Evolutionary conservation across 1,140 invertebrate species (phyloP), one percentile per base, ranked within the genome.

Genomic region (Drosophila orosa): DNA sequence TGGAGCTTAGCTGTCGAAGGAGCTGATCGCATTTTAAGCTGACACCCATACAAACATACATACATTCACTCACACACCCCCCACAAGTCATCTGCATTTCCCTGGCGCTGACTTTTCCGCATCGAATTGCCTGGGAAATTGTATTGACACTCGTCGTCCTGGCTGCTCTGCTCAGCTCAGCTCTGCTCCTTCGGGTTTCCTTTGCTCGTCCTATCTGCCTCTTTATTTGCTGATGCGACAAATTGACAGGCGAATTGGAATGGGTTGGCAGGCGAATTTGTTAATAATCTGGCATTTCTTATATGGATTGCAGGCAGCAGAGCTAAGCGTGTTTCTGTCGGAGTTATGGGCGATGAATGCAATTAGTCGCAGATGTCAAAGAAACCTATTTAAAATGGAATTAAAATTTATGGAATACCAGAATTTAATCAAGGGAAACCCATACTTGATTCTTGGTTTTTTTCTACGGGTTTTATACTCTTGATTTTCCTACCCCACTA

Each of bases 1-100:
- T 31, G 48, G 65, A 48, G 67, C 66, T 71, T 57, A 71, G 65
- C 63, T 84, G 80, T 80, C 80, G 72, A 15, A 35, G 50, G 31
- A 62, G 55, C 81, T 80, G 80, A 80, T 84, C 80, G 76, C 81
- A 76, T 84, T 83, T 82, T 65, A 65, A 82, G 78, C 74, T 87
- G 82, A 79, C 82, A 62, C 56, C 54, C 63, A 56, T 9, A 33
- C 17, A 33, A 1, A 13, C 25, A 50, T 59, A 72, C 82, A 58
- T 50, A 37, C 62, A 47, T 8, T n/a, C n/a, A 25, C 17, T 8
- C n/a, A 60, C 61, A 57, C 17, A 40, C 54, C 27, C 33, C 22
- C 29, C 44, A 42, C 27, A 37, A 74, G 69, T 62, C 58, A 37
- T 50, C 59, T 65, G 71, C 59, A 74, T 65, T 74, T 55, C 31